A percentile compares a stretch with the other conserved stretches of the same genome.
Evolutionary conservation across 2,888 invertebrate genomes (phyloP).

Genomic region (Pegoplata infirma): DNA sequence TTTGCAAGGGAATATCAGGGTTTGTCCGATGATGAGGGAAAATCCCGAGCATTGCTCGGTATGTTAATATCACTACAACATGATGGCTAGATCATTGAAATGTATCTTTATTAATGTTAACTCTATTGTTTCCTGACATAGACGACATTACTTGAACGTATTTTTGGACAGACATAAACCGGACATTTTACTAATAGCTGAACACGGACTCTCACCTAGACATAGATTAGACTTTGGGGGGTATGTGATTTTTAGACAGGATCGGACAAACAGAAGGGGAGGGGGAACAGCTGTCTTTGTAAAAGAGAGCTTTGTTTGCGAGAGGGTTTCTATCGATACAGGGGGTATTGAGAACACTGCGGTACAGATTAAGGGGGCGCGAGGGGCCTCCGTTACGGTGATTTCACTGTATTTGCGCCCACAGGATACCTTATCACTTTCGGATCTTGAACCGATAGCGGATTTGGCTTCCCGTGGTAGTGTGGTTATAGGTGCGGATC

Average conservation of each 20-base stretch:
- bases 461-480: neutral
- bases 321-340: neutral
- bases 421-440: neutral
- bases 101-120: conserved; percentile 25
- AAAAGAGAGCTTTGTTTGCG: neutral
- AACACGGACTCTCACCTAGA: neutral
- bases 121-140: neutral
- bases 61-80: neutral
- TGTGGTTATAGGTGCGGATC: conserved; percentile 9
- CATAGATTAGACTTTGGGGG: conserved; percentile 3
- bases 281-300: neutral
- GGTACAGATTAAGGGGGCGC: neutral
- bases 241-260: neutral
- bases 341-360: neutral
- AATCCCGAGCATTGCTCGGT: conserved; percentile 1
- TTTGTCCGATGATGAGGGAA: neutral
- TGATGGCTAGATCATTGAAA: neutral
- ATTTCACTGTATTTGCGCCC: neutral
- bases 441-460: neutral
- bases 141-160: neutral
- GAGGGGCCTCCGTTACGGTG: neutral
- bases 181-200: conserved; percentile 1
- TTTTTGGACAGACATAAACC: conserved; percentile 9
- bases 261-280: neutral
- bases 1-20: neutral